Evolutionary conservation across 2,113 vertebrate genomes (phyloP), one percentile per base, ranked within the genome.

Genomic region (Nothocercus julius): DNA sequence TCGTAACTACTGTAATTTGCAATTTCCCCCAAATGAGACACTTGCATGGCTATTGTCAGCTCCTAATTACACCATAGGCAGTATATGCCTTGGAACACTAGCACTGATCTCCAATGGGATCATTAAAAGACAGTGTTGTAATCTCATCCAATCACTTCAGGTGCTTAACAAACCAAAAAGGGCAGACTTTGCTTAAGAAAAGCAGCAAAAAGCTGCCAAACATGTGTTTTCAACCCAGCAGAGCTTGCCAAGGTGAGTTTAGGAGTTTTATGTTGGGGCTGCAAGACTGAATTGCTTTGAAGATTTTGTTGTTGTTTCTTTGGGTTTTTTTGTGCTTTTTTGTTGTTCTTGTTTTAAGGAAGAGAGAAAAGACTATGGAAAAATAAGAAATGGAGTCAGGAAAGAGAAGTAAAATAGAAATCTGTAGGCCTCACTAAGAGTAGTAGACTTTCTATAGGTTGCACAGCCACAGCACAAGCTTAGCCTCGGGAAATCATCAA

Each of bases 101-200:
- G 40, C 30, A 42, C 27, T 45, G 82, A 42, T 72, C 64, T 56
- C 83, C 92, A 25, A 2, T 58, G 53, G 74, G 53, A 89, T 70
- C 68, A 87, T 90, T 92, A 87, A 90, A 92, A 87, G 68, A n/a
- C 5, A 81, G 38, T 2, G 0, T 8, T 79, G 53, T 40, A 49
- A 69, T 66, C 44, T 92, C 75, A 79, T 12, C 32, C 58, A 47
- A 58, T 22, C 30, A 51, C 62, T 85, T 95, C 58, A 74, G 61
- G 45, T 62, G 34, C 76, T 94, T 92, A 93, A 89, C 64, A 82
- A 93, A 95, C 34, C 75, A 74, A 89, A 82, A 95, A 91, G 81
- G 85, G 32, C 53, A 85, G 64, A 13, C 75, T 78, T 84, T 66
- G 64, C 82, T 68, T 47, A 69, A 79, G 53, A 47, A 87, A 66